Evolutionary conservation across 2,797 vertebrate species (phyloP).

Genomic region (Scyliorhinus canicula): DNA sequence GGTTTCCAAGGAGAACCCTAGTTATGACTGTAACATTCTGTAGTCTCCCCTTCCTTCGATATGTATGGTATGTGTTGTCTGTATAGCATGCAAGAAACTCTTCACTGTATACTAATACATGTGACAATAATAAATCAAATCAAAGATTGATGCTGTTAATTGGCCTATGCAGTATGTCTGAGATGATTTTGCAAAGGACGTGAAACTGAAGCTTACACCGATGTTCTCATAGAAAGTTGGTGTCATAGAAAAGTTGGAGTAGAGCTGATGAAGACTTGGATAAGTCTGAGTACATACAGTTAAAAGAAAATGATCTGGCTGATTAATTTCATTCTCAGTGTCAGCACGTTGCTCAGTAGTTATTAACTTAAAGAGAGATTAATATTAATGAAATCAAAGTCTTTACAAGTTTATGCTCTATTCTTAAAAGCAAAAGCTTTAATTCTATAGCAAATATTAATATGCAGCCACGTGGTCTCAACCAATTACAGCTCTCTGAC

Average conservation of each 20-base stretch:
- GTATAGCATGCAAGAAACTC: too few relatives aligned
- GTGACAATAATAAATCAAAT: too few relatives aligned
- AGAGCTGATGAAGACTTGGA: neutral
- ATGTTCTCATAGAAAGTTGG: neutral
- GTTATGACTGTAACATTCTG: too few relatives aligned
- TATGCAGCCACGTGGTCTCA: neutral
- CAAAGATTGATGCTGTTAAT: neutral
- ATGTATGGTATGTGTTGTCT: too few relatives aligned
- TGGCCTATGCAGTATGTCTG: neutral
- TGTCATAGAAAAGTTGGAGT: neutral
- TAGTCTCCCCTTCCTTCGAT: too few relatives aligned
- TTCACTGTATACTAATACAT: too few relatives aligned
- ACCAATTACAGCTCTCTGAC: neutral
- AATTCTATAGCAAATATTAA: neutral
- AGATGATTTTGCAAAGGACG: neutral
- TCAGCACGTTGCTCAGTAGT: neutral
- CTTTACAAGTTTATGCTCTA: neutral
- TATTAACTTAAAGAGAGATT: neutral
- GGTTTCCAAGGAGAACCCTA: neutral
- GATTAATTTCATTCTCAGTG: neutral
- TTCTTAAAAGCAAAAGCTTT: neutral
- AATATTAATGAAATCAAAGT: conserved; percentile 4
- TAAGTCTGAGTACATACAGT: neutral
- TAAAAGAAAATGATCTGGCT: neutral
- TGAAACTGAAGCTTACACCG: neutral